Evolutionary conservation across 2,113 vertebrate genomes (phyloP).

Genomic region (Sus scrofa): DNA sequence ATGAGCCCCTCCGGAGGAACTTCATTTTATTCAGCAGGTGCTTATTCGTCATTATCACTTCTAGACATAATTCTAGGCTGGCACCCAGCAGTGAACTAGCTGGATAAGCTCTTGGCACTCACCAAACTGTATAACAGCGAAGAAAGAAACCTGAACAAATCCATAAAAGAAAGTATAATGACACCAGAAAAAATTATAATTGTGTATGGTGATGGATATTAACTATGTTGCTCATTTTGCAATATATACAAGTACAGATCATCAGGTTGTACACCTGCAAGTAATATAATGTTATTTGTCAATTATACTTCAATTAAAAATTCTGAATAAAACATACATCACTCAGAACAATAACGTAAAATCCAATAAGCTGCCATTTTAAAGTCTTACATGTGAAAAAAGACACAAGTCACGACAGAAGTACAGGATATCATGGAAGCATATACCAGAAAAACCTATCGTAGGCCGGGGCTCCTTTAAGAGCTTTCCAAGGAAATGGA

Average conservation of each 20-base stretch:
- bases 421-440: not conserved
- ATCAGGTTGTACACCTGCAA: not conserved
- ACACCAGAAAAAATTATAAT: not conserved
- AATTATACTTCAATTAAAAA: not conserved
- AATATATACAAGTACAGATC: not conserved
- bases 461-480: not conserved
- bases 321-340: not conserved
- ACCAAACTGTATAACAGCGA: not conserved
- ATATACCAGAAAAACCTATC: slow-evolving; percentile 3
- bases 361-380: not conserved
- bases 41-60: slow-evolving; percentile 17
- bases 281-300: not conserved
- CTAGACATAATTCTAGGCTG: not conserved
- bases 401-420: not conserved
- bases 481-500: not conserved
- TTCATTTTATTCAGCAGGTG: not conserved
- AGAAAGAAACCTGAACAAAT: slow-evolving; percentile 20
- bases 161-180: not conserved
- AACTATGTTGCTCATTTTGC: not conserved
- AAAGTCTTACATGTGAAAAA: not conserved
- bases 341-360: not conserved
- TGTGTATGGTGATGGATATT: not conserved
- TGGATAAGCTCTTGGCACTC: not conserved
- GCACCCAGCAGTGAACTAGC: not conserved
- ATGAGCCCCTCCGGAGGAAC: not conserved